These are phyloP conservation scores for Stegodyphus dumicola DNA, from an alignment of 1,140 invertebrate genomes.

Conservation along the genomic window DNA sequence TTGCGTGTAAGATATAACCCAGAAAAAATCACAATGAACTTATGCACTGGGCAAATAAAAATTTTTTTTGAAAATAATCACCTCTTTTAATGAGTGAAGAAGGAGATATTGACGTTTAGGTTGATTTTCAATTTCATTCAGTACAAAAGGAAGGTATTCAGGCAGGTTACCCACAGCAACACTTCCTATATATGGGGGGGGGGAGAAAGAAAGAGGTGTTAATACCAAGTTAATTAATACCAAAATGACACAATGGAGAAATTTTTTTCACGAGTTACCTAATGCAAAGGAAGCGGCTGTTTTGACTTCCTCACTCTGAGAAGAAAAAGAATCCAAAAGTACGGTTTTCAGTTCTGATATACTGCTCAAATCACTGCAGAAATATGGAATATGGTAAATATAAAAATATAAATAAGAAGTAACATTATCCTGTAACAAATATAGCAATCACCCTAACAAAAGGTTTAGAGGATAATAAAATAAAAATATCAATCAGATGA, in stretches of 20 bases:
- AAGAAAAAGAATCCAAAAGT: constrained; percentile 73
- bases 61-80: constrained; percentile 67
- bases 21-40: no score
- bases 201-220: neutral
- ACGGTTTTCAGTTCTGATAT: constrained; percentile 73
- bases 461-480: no score
- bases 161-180: constrained; percentile 94
- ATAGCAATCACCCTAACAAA: no score
- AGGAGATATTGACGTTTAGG: constrained; percentile 95
- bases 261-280: constrained; percentile 70
- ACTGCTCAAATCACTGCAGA: constrained; percentile 84
- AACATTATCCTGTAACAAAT: neutral
- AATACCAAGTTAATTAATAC: no score
- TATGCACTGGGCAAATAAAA: no score
- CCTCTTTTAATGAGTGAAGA: constrained; percentile 96
- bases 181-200: constrained; percentile 71
- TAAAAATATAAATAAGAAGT: neutral
- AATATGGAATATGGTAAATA: constrained; percentile 34
- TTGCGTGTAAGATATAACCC: no score
- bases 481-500: no score
- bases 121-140: constrained; percentile 92
- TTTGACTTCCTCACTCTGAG: constrained; percentile 79
- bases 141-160: constrained; percentile 92
- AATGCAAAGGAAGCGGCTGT: constrained; percentile 96
- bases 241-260: no score